Evolutionary conservation across 2,113 vertebrate species (phyloP).

Genomic region (Ivindomyrus marchei): DNA sequence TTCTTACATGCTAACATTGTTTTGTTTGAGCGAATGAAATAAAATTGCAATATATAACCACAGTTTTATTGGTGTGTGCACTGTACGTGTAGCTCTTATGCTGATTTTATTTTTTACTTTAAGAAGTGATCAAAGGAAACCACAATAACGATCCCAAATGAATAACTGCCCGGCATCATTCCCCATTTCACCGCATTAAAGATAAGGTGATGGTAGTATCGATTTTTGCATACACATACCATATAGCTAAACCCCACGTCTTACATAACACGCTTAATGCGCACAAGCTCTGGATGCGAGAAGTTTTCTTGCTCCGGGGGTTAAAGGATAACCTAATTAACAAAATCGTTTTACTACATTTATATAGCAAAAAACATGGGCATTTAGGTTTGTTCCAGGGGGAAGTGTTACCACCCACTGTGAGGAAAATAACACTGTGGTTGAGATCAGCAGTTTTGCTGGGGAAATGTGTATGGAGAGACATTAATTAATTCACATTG

Average conservation of each 20-base stretch:
- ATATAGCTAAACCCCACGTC: not conserved
- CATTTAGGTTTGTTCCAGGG: not conserved
- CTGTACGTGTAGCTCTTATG: not conserved
- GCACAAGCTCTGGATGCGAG: not conserved
- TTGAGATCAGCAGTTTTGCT: not conserved
- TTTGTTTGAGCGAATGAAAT: conserved; percentile 92
- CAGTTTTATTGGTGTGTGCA: conserved; percentile 23
- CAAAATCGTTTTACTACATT: not conserved
- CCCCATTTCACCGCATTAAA: not conserved
- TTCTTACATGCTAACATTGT: conserved; percentile 91
- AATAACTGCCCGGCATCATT: not conserved
- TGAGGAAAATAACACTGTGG: not conserved
- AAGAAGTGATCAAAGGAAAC: not conserved
- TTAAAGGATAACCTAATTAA: not conserved
- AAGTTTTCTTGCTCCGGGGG: not conserved
- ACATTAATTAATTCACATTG: not conserved
- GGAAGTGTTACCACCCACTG: not conserved
- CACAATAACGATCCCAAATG: not conserved
- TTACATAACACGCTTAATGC: not conserved
- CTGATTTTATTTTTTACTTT: not conserved
- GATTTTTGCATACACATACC: not conserved
- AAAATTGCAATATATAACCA: conserved; percentile 82
- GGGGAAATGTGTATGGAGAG: not conserved
- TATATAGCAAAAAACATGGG: not conserved
- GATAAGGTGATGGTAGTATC: not conserved